These are phyloP conservation scores for Drosophila tropicalis DNA, from an alignment of 1,140 invertebrate genomes.

Conservation along the genomic window DNA sequence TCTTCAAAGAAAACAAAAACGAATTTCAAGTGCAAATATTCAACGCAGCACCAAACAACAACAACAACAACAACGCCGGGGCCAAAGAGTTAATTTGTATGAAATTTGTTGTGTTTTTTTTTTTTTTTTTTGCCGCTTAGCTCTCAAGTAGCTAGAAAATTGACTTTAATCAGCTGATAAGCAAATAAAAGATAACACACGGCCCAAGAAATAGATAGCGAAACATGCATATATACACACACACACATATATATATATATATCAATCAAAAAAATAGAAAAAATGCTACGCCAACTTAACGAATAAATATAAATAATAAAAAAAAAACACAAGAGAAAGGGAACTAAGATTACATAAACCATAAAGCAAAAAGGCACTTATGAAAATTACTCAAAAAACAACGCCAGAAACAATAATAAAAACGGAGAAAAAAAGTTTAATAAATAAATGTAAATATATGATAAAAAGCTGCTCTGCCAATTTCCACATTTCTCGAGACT, in stretches of 20 bases:
- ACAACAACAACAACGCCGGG: not conserved
- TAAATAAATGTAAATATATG: slow-evolving; percentile 45
- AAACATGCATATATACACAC: not conserved
- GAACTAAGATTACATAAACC: slow-evolving; percentile 51
- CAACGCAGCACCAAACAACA: not conserved
- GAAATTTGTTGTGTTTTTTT: slow-evolving; percentile 1
- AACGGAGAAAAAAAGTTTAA: slow-evolving; percentile 39
- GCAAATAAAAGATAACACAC: slow-evolving; percentile 16
- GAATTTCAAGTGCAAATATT: slow-evolving; percentile 15
- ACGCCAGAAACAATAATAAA: slow-evolving; percentile 24
- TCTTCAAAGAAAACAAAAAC: not conserved
- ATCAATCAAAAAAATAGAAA: slow-evolving; percentile 4
- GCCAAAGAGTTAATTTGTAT: slow-evolving; percentile 23
- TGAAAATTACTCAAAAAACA: slow-evolving; percentile 45
- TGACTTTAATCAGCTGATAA: slow-evolving; percentile 60
- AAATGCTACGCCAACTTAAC: not conserved
- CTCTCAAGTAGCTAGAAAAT: slow-evolving; percentile 26
- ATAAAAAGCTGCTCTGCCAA: slow-evolving; percentile 61
- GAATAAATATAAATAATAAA: slow-evolving; percentile 13
- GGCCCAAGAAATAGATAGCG: slow-evolving; percentile 22
- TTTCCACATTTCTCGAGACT: not conserved
- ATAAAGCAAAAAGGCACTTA: slow-evolving; percentile 36
- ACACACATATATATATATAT: slow-evolving; percentile 9
- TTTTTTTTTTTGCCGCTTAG: slow-evolving; percentile 4
- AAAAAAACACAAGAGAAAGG: slow-evolving; percentile 23